Base-by-base conservation (phyloP, 2,888 invertebrate species). In the Sarcophaga variegata region DNA sequence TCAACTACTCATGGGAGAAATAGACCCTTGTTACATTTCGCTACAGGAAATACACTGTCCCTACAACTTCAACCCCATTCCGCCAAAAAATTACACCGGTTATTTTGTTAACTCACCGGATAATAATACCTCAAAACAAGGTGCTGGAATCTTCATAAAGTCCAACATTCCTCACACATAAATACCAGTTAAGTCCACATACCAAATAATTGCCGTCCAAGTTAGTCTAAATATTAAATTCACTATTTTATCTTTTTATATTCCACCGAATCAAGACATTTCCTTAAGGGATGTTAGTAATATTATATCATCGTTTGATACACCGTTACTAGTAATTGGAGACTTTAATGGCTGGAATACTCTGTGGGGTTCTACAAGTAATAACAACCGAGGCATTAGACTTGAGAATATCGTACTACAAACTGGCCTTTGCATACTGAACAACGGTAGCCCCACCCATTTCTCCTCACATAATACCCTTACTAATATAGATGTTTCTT, bases 401-500 rank as follows among this genome's bases (percentile, higher is more conserved):
- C 25, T 70, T 5, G 70, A 49, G 25, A 70, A 70, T 3, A n/a
- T 71, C 25, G 11, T 71, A 70, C 17, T 25, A 60, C 6, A n/a
- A 4, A 4, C 17, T 11, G 27, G 27, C 3, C 37, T 71, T n/a
- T 71, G 71, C 37, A 17, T 71, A 8, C 60, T 71, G 1, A 71
- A 59, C 37, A 60, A 71, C 11, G 71, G 71, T 54, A 27, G 27
- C 27, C 5, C 27, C 27, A 5, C 27, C 27, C 27, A 27, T 27
- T 27, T 27, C 27, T 27, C 27, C 27, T 27, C 27, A 4, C 4
- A 27, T 4, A 27, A 27, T 27, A 27, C 27, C 27, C 27, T 27
- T 17, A 54, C 70, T 14, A 22, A 70, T 45, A 25, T 70, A 49
- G 70, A 70, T 49, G 22, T 70, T 8, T 70, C 71, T 17, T 59